phyloP scores from a whole-genome alignment of 2,797 vertebrate species.

The Numenius phaeopus region DNA sequence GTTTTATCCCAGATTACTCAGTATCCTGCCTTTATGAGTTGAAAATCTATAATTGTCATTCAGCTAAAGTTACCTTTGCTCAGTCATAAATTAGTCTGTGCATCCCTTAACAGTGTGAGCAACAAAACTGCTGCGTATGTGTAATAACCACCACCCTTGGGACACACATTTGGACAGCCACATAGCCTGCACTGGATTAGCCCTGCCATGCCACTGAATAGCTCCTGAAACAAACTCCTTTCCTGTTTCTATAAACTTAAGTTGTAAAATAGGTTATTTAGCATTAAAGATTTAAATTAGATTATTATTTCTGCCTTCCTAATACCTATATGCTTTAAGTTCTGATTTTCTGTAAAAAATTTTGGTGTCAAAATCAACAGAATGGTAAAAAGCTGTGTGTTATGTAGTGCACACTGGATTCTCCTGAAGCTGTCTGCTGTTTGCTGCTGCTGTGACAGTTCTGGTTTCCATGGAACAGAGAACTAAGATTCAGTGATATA shows the following conservation, averaged over 20 bases:
- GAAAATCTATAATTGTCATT: neutral
- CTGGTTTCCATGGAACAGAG: neutral
- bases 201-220: neutral
- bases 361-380: neutral
- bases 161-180: neutral
- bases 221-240: neutral
- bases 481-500: neutral
- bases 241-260: neutral
- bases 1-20: neutral
- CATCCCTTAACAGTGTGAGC: neutral
- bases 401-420: accelerated
- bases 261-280: neutral
- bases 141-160: accelerated
- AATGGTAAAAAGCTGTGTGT: neutral
- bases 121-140: neutral
- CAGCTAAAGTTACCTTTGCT: neutral
- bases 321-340: neutral
- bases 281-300: neutral
- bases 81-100: neutral
- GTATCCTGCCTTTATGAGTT: neutral
- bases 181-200: neutral
- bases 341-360: neutral
- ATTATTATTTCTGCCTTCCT: neutral
- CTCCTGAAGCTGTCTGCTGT: neutral
- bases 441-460: neutral